Conservation (phyloP, 2,797 vertebrate species). For the Psittacula derbiana region DNA sequence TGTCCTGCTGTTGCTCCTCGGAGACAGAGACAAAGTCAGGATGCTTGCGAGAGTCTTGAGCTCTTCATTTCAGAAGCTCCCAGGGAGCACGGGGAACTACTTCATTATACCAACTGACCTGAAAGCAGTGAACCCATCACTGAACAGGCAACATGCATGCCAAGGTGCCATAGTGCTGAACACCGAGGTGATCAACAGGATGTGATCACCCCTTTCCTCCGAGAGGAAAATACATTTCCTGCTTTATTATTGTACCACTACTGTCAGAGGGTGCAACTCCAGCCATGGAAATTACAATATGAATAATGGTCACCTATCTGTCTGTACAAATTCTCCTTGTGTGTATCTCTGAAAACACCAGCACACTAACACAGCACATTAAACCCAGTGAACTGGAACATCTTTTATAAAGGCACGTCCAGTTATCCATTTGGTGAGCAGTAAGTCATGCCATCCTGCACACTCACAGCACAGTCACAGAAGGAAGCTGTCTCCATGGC, state of each 20-base stretch:
- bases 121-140: not conserved
- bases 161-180: rapidly evolving
- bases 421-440: not conserved
- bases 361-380: not conserved
- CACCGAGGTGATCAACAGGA: rapidly evolving
- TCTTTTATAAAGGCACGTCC: not conserved
- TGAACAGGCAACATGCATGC: not conserved
- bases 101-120: not conserved
- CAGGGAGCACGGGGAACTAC: not conserved
- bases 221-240: not conserved
- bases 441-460: not conserved
- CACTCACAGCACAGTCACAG: not conserved
- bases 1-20: not conserved
- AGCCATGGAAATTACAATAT: not conserved
- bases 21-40: not conserved
- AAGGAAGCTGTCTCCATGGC: not conserved
- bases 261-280: not conserved
- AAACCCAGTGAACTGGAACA: not conserved
- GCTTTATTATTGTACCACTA: not conserved
- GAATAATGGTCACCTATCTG: not conserved
- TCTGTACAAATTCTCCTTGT: not conserved
- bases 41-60: not conserved
- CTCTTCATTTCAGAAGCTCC: not conserved
- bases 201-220: rapidly evolving
- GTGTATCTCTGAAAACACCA: not conserved